phyloP scores from a whole-genome alignment of 1,140 invertebrate genomes.

The Anagrus nilaparvatae region DNA sequence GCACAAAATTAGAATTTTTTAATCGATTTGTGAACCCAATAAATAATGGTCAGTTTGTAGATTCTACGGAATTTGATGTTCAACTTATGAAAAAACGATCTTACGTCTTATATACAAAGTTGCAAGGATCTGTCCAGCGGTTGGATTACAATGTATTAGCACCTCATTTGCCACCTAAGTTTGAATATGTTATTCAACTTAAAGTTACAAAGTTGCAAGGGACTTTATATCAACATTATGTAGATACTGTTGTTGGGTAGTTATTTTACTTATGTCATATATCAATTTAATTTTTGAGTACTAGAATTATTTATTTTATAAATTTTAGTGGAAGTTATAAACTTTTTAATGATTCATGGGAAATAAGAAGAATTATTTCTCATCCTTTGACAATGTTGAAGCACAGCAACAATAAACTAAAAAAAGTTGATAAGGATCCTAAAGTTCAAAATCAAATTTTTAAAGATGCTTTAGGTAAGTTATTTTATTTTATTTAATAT shows the following conservation, averaged over 20 bases:
- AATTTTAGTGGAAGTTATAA: too few species aligned
- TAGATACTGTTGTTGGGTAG: constrained; percentile 43
- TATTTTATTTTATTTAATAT: too few species aligned
- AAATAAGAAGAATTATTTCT: too few species aligned
- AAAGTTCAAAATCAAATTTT: too few species aligned
- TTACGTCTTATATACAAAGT: constrained; percentile 81
- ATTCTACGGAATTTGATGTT: constrained; percentile 80
- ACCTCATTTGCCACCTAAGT: constrained; percentile 85
- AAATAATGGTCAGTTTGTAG: constrained; percentile 84
- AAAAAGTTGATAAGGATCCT: too few species aligned
- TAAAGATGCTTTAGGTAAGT: too few species aligned
- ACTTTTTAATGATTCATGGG: too few species aligned
- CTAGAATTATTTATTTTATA: too few species aligned
- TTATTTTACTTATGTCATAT: neutral
- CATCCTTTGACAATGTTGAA: too few species aligned
- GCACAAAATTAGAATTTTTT: constrained; percentile 78
- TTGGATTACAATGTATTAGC: constrained; percentile 83
- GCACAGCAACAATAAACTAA: too few species aligned
- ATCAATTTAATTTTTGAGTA: too few species aligned
- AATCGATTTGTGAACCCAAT: constrained; percentile 90
- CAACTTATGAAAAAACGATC: constrained; percentile 87
- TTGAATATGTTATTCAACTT: constrained; percentile 87
- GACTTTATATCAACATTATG: constrained; percentile 66
- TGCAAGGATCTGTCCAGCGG: constrained; percentile 80
- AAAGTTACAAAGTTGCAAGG: constrained; percentile 72